Evolutionary conservation across 2,113 vertebrate genomes (phyloP), one percentile per base, ranked within the genome.

Genomic region (Electrona antarctica): DNA sequence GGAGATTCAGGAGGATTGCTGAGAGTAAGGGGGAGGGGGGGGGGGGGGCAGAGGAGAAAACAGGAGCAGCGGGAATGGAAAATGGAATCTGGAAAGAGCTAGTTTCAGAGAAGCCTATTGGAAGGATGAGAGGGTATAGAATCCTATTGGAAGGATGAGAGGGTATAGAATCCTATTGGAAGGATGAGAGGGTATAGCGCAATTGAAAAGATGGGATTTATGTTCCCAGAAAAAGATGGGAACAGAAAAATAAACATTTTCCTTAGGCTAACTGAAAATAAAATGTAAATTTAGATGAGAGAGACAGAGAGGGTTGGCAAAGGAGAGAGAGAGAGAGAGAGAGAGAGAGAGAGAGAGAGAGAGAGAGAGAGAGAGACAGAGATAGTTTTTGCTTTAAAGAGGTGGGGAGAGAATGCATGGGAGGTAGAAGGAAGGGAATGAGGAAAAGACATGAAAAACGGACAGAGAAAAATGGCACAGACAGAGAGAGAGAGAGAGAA

Each of bases 201-300:
- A 10, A 9, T 21, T 21, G 21, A 21, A 21, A 21, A 21, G 21
- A 2, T 21, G 21, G 21, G 21, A 21, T 21, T 21, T 21, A 21
- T 21, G 21, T 21, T 21, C 21, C 21, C 21, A 21, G 57, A 33
- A 10, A 10, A 11, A 33, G 21, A 28, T 6, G 9, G 15, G 21
- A 28, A 59, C 15, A 10, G 57, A 7, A 28, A 28, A 28, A 59
- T 14, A 28, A 59, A 21, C 15, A 28, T 10, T 3, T 29, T 65
- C 48, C 63, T 71, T 45, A 45, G 49, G 50, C 72, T 57, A 47
- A 72, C 33, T 41, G 63, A 58, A 47, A 70, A 49, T 51, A 80
- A 54, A 78, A 74, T 80, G 57, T 65, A 82, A 71, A 73, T 74
- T 29, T 54, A 56, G 33, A 57, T 73, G 55, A 33, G 66, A 75